A percentile compares a stretch with the other conserved stretches of the same genome.
phyloP scores from a whole-genome alignment of 2,113 vertebrate species.

The Microcebus ravelobensis region DNA sequence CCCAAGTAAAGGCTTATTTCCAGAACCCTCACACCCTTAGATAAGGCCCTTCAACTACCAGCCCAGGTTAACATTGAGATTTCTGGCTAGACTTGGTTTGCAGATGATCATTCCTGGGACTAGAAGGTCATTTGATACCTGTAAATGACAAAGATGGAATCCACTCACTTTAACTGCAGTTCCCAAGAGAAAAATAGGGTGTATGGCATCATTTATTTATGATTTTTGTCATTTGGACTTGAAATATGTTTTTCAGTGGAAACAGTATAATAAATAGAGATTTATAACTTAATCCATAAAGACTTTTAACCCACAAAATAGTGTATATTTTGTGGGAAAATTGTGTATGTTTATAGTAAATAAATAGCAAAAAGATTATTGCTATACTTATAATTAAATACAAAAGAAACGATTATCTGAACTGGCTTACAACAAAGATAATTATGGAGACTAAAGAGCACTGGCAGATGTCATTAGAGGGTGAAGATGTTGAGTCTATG shows the following conservation, averaged over 20 bases:
- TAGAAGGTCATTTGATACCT: not conserved
- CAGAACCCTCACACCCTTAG: not conserved
- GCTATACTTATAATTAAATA: not conserved
- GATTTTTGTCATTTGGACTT: constrained; percentile 25
- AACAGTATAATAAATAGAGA: not conserved
- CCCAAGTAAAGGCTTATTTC: not conserved
- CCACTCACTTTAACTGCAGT: not conserved
- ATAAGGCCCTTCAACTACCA: not conserved
- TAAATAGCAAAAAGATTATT: constrained; percentile 6
- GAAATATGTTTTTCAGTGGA: constrained; percentile 5
- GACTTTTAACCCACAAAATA: not conserved
- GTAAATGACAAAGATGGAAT: not conserved
- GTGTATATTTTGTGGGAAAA: not conserved
- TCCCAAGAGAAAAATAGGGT: constrained; percentile 6
- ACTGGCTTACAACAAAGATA: not conserved
- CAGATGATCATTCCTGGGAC: not conserved
- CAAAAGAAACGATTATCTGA: not conserved
- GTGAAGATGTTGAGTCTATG: not conserved
- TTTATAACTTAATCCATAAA: not conserved
- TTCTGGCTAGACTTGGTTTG: not conserved
- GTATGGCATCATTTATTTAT: not conserved
- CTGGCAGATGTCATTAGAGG: not conserved
- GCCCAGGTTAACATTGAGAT: not conserved
- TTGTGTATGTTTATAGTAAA: constrained; percentile 2
- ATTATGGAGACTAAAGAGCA: not conserved